phyloP scores from a whole-genome alignment of 2,888 invertebrate genomes.

The Caenorhabditis becei region DNA sequence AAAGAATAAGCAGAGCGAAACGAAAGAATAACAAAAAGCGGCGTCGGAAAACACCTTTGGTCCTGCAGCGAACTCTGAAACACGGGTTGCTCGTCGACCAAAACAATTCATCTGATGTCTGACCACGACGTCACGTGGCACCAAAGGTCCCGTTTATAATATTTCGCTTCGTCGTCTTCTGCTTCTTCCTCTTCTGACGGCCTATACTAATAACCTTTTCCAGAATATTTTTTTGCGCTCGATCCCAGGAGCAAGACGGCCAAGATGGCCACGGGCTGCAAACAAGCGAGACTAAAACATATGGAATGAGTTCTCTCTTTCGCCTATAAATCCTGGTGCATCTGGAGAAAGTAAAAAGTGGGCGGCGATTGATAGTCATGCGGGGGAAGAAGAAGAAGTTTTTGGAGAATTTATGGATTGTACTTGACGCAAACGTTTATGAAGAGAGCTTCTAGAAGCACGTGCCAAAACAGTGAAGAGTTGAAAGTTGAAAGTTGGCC shows the following conservation, averaged over 20 bases:
- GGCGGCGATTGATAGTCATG: not conserved
- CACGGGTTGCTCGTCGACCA: constrained; percentile 42
- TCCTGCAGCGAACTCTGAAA: constrained; percentile 28
- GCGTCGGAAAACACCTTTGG: constrained; percentile 22
- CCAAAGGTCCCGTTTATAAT: constrained; percentile 9
- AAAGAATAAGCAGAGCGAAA: not conserved
- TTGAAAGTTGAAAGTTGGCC: not conserved
- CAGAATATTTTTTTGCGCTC: constrained; percentile 5
- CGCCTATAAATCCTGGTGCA: constrained; percentile 2
- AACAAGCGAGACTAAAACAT: constrained; percentile 8
- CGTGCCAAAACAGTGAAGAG: too few species aligned
- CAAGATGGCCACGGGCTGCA: not conserved
- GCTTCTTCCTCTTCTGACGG: not conserved
- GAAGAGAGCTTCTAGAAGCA: not conserved
- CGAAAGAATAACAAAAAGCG: not conserved
- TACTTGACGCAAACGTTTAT: not conserved
- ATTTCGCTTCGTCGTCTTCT: not conserved
- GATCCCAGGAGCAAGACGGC: not conserved
- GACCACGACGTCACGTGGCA: constrained; percentile 17
- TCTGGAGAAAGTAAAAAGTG: not conserved
- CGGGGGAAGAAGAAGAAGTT: not conserved
- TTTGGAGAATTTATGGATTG: not conserved
- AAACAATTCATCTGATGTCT: constrained; percentile 50
- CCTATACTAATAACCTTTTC: constrained; percentile 28
- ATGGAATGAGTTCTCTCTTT: constrained; percentile 12